Evolutionary conservation across 1,140 invertebrate genomes (phyloP), one percentile per base, ranked within the genome.

Genomic region (Drosophila elegans): DNA sequence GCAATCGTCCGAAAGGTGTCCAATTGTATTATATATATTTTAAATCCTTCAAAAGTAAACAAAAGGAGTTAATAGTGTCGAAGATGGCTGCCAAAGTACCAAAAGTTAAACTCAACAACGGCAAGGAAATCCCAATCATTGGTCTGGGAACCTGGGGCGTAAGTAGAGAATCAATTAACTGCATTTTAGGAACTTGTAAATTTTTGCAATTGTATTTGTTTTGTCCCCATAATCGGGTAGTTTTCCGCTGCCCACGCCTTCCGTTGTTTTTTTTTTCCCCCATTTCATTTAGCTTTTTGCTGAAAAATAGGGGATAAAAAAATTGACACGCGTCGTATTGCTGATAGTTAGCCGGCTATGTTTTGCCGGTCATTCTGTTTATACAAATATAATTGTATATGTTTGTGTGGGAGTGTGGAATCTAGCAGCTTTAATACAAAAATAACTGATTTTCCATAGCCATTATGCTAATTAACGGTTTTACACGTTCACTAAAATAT

Each of bases 111-210:
- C 92, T 97, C 2, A 95, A 94, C 82, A 95, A 95, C 92, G 96
- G 96, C 34, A 82, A 92, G 42, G 89, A 94, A 51, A 94, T 96
- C 41, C 96, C 96, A 0, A 91, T 95, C 2, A 79, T 97, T 44
- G 97, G 96, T 11, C 92, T 97, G 4, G 96, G 97, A 25, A 97
- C 96, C 4, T 97, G 96, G 96, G 95, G 95, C 84, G 96, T 96
- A 93, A 93, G 93, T 92, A 85, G 6, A 77, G 21, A 16, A 34
- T 38, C 11, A 27, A 51, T 16, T 71, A 59, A 67, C 12, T 48
- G 27, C 10, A 51, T 42, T 49, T 9, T 13, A 12, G 25, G 16
- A 5, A 29, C n/a, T 41, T 51, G 25, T 21, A 36, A 4, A 45
- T 42, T 57, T 36, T 39, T 60, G 39, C 27, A 59, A n/a, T 12